A percentile compares a stretch with the other conserved stretches of the same genome.
phyloP scores from a whole-genome alignment of 2,888 invertebrate species.

The Drosophila aldrichi region DNA sequence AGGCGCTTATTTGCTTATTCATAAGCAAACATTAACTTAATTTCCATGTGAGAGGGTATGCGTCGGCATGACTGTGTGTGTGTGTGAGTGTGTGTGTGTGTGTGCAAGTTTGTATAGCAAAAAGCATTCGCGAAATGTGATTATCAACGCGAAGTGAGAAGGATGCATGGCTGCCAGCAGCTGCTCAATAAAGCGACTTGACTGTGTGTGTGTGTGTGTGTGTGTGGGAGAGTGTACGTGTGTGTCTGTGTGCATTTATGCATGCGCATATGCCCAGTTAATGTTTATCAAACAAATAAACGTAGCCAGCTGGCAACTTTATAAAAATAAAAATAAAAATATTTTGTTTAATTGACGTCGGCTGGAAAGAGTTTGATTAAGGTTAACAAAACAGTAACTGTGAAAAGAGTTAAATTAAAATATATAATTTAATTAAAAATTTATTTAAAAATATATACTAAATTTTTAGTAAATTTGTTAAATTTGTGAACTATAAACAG shows the following conservation, averaged over 20 bases:
- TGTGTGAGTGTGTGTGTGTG: constrained; percentile 18
- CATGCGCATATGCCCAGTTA: constrained; percentile 20
- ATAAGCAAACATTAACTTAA: constrained; percentile 85
- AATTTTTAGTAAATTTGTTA: too few relatives aligned
- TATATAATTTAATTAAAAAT: background rate
- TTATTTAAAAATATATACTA: too few relatives aligned
- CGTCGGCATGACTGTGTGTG: constrained; percentile 9
- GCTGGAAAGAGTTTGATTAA: background rate
- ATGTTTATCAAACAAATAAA: constrained; percentile 38
- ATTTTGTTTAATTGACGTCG: background rate
- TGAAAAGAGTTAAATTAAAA: background rate
- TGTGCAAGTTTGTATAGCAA: constrained; percentile 49
- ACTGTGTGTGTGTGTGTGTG: background rate
- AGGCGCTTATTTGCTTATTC: constrained; percentile 84
- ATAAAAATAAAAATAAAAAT: constrained; percentile 14
- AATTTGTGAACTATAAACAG: too few relatives aligned
- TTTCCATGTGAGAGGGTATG: constrained; percentile 65
- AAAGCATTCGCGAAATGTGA: constrained; percentile 77
- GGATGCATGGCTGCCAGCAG: constrained; percentile 55
- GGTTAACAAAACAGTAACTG: background rate
- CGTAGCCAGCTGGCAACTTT: constrained; percentile 19
- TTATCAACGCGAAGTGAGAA: constrained; percentile 59
- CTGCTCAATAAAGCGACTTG: constrained; percentile 69
- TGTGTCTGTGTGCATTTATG: background rate
- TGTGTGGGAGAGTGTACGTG: background rate